Percentiles rank a stretch among this genome's conserved stretches.
Conservation (phyloP, 2,888 invertebrate species). For the Scrobipalpa costella region DNA sequence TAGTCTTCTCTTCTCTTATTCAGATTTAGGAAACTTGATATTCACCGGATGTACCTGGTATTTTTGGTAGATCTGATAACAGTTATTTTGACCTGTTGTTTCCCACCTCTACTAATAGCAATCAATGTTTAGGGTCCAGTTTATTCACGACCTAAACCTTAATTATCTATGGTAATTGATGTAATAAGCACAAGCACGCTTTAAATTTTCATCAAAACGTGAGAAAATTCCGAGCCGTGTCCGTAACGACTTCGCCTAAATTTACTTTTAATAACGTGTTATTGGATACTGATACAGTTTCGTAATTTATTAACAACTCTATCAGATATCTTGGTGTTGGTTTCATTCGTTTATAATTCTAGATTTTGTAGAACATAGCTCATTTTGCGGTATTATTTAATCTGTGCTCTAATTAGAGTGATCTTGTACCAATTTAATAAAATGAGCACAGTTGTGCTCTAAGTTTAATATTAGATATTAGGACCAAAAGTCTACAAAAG, state of each 20-base stretch:
- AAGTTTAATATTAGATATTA: no score
- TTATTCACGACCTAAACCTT: conserved; percentile 23
- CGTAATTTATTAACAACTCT: conserved; percentile 6
- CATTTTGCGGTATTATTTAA: not conserved
- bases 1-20: no score
- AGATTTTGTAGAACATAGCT: not conserved
- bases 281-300: conserved; percentile 15
- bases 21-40: no score
- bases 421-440: not conserved
- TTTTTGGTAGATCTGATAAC: not conserved
- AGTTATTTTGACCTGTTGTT: not conserved
- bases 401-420: conserved; percentile 3
- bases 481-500: no score
- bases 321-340: conserved; percentile 4
- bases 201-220: conserved; percentile 31
- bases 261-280: conserved; percentile 22
- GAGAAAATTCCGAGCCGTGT: conserved; percentile 29
- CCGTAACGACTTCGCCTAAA: conserved; percentile 11
- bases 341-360: not conserved
- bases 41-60: not conserved
- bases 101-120: not conserved
- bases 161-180: conserved; percentile 32
- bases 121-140: not conserved
- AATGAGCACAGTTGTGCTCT: conserved; percentile 1
- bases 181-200: conserved; percentile 26